These are phyloP conservation scores for Pituophis catenifer DNA, from an alignment of 2,113 vertebrate genomes.

Conservation along the genomic window DNA sequence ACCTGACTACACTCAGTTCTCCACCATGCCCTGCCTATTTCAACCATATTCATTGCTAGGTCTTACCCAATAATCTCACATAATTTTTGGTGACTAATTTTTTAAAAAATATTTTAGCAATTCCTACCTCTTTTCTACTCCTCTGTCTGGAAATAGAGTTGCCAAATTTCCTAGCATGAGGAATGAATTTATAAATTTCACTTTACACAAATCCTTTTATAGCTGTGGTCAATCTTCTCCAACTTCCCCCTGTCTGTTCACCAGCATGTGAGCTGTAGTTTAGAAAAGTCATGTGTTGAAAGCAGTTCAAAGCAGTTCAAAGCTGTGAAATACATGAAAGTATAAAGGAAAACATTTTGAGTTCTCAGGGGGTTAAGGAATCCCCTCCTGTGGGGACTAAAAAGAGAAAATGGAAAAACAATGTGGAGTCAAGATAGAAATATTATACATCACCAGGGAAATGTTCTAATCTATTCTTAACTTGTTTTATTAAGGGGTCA, in stretches of 20 bases:
- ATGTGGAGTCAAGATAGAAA: slow-evolving; percentile 42
- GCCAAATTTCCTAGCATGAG: not conserved
- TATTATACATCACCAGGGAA: slow-evolving; percentile 50
- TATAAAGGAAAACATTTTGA: slow-evolving; percentile 8
- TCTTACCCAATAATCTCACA: not conserved
- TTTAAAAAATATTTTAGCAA: not conserved
- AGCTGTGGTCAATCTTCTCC: not conserved
- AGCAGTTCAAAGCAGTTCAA: not conserved
- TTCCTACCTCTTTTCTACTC: not conserved
- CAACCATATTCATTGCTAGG: not conserved
- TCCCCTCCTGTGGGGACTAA: slow-evolving; percentile 6
- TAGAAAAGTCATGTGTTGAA: not conserved
- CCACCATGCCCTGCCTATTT: not conserved
- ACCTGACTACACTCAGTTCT: not conserved
- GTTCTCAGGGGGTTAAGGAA: slow-evolving; percentile 43
- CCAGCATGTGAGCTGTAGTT: not conserved
- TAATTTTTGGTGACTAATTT: not conserved
- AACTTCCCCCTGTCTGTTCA: not conserved
- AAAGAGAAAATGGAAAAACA: slow-evolving; percentile 47
- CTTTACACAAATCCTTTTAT: not conserved
- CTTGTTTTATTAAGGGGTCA: slow-evolving; percentile 58
- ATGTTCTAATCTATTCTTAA: slow-evolving; percentile 66
- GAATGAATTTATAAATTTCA: not conserved
- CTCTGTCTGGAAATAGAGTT: not conserved
- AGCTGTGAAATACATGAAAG: slow-evolving; percentile 4